phyloP scores from a whole-genome alignment of 1,140 invertebrate species.

The Polypedilum pembai region DNA sequence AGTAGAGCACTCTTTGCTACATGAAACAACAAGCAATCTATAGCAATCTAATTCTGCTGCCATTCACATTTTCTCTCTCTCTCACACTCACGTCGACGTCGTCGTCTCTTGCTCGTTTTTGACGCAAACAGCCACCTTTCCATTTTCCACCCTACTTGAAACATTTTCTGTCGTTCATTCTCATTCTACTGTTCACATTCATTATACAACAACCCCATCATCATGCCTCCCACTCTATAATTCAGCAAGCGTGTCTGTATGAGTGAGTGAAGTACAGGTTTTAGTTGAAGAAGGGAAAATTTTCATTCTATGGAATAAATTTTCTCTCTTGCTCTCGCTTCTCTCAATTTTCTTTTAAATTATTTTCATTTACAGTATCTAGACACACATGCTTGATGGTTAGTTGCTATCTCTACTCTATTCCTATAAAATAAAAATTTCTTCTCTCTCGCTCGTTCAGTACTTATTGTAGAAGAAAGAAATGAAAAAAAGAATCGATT shows the following conservation, averaged over 20 bases:
- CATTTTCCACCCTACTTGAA: constrained; percentile 19
- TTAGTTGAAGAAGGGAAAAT: not conserved
- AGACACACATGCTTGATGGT: not conserved
- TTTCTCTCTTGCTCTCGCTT: not conserved
- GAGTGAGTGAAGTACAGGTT: not conserved
- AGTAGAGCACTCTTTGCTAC: not conserved
- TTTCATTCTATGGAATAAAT: not conserved
- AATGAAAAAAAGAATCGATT: not conserved
- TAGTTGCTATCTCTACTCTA: constrained; percentile 17
- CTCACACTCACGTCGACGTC: not conserved
- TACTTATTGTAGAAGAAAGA: not conserved
- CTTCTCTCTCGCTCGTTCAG: not conserved
- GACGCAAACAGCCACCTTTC: constrained; percentile 23
- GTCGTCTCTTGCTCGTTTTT: not conserved
- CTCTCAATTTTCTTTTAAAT: not conserved
- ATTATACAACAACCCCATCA: constrained; percentile 25
- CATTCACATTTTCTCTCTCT: constrained; percentile 22
- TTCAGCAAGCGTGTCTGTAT: not conserved
- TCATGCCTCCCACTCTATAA: not conserved
- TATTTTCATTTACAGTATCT: not conserved
- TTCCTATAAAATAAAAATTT: not conserved
- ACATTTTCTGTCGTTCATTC: not conserved
- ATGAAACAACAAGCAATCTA: not conserved
- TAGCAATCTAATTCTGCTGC: constrained; percentile 25
- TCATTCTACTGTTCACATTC: not conserved